phyloP scores from a whole-genome alignment of 2,888 invertebrate species.

The Alcis repandata region DNA sequence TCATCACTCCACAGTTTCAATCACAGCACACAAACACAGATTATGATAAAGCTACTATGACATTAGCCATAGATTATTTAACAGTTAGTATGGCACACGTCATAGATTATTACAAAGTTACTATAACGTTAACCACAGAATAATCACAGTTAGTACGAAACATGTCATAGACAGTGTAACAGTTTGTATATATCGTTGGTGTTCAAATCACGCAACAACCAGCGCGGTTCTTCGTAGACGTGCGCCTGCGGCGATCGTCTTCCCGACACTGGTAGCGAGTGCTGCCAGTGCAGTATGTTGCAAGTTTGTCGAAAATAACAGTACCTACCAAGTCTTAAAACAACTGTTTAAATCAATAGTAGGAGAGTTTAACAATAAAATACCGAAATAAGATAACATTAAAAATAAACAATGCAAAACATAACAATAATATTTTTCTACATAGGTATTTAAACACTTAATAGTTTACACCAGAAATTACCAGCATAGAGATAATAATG shows the following conservation, averaged over 20 bases:
- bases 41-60: background rate
- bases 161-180: constrained; percentile 4
- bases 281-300: background rate
- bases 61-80: background rate
- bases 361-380: no score
- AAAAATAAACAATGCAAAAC: no score
- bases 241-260: constrained; percentile 66
- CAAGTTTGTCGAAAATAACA: background rate
- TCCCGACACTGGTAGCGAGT: constrained; percentile 33
- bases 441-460: no score
- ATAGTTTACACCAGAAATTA: no score
- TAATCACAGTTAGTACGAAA: constrained; percentile 1
- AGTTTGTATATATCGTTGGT: constrained; percentile 39
- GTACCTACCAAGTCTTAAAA: no score
- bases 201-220: constrained; percentile 70
- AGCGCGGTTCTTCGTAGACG: constrained; percentile 73
- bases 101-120: constrained; percentile 4
- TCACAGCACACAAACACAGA: constrained; percentile 16
- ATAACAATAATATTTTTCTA: no score
- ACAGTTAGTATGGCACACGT: constrained; percentile 7
- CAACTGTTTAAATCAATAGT: no score
- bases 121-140: background rate
- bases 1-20: constrained; percentile 15
- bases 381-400: no score
- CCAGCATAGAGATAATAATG: no score